These are phyloP conservation scores for Ceratina australensis DNA, from an alignment of 1,140 invertebrate genomes.

Conservation along the genomic window DNA sequence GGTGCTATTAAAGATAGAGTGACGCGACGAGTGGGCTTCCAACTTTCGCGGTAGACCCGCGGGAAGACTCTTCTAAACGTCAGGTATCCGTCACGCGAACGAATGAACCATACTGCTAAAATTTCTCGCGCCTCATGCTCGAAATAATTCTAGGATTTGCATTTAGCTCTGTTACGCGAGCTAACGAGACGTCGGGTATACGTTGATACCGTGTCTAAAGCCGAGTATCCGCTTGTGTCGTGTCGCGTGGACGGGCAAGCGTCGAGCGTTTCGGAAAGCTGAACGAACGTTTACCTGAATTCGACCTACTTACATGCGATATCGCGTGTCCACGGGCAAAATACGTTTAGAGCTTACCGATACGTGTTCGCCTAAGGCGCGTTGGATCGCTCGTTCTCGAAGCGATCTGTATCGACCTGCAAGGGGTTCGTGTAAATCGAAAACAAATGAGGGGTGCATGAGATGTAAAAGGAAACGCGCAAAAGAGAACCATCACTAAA, in stretches of 20 bases:
- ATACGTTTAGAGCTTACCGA: too few relatives aligned
- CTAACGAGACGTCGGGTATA: constrained; percentile 6
- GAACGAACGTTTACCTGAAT: not conserved
- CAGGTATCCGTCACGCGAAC: constrained; percentile 11
- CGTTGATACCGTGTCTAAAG: not conserved
- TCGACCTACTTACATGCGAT: constrained; percentile 28
- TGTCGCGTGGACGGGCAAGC: too few relatives aligned
- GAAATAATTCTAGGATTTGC: constrained; percentile 73
- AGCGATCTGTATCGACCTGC: too few relatives aligned
- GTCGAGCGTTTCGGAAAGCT: not conserved
- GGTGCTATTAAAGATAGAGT: not conserved
- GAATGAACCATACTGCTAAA: constrained; percentile 36
- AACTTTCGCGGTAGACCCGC: not conserved
- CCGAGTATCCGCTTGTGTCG: too few relatives aligned
- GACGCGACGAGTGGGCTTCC: not conserved
- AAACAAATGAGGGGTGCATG: too few relatives aligned
- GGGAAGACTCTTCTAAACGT: not conserved
- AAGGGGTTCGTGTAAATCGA: too few relatives aligned
- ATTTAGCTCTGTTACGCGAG: constrained; percentile 63
- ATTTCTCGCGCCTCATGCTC: constrained; percentile 61
- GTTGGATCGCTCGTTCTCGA: too few relatives aligned
- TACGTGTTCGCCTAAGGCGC: too few relatives aligned
- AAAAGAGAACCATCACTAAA: too few relatives aligned
- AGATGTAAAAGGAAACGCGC: too few relatives aligned
- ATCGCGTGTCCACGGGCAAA: not conserved